A percentile compares a stretch with the other conserved stretches of the same genome.
Conservation (phyloP, 2,888 invertebrate species). For the Patella depressa region DNA sequence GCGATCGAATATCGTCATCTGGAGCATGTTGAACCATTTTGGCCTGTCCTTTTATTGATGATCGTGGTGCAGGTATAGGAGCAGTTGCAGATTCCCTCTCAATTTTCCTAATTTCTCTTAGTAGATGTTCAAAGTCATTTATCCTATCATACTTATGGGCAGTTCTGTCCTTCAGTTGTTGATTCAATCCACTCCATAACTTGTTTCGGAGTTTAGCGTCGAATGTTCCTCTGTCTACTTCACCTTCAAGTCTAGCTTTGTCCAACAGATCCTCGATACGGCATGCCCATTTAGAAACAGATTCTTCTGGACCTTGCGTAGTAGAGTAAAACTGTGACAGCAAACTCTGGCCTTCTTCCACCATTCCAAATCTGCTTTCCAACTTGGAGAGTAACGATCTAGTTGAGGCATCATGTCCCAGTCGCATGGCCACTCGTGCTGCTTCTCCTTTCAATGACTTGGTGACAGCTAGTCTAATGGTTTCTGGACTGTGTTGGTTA, state of each 20-base stretch:
- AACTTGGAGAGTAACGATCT: background rate
- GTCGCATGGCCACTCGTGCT: background rate
- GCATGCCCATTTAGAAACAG: background rate
- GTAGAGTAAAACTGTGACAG: background rate
- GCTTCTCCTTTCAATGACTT: constrained; percentile 2
- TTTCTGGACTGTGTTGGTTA: background rate
- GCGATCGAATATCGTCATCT: background rate
- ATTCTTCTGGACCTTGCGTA: background rate
- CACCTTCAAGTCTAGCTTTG: background rate
- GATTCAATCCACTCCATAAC: background rate
- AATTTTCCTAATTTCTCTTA: background rate
- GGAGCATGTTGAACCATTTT: background rate
- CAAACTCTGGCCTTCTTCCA: background rate
- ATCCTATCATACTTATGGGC: background rate
- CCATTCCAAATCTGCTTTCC: constrained; percentile 4
- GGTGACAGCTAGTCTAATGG: background rate
- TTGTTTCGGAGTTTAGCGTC: background rate
- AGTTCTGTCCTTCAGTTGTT: background rate
- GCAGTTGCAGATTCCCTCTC: background rate
- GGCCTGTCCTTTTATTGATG: background rate
- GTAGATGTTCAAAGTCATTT: background rate
- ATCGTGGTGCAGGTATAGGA: background rate
- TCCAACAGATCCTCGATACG: background rate
- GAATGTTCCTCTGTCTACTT: background rate
- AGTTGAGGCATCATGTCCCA: background rate